These are phyloP conservation scores for Numenius phaeopus DNA, from an alignment of 2,797 vertebrate species.

Conservation along the genomic window DNA sequence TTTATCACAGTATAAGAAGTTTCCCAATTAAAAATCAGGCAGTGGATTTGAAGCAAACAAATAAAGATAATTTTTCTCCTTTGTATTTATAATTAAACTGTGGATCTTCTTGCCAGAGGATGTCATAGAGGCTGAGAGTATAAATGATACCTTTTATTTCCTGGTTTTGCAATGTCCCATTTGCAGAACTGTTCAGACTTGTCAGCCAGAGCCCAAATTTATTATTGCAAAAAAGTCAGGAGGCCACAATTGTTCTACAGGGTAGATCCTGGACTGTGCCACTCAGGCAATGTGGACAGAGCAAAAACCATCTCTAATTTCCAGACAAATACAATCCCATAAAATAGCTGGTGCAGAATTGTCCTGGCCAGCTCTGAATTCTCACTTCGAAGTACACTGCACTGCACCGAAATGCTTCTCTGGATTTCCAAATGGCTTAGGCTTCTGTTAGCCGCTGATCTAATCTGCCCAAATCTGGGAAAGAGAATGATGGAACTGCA, in stretches of 20 bases:
- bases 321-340: background rate
- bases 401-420: background rate
- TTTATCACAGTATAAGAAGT: constrained; percentile 8
- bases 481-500: background rate
- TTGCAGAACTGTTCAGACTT: background rate
- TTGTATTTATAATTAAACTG: constrained; percentile 55
- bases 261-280: background rate
- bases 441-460: background rate
- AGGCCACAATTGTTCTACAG: background rate
- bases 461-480: background rate
- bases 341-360: background rate
- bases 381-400: background rate
- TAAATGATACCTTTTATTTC: constrained; percentile 27
- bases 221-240: background rate
- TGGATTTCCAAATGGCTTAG: background rate
- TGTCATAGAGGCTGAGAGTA: background rate
- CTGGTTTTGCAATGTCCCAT: background rate
- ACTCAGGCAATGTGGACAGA: background rate
- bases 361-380: background rate
- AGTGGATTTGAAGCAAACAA: constrained; percentile 16
- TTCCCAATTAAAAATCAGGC: constrained; percentile 54
- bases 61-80: constrained; percentile 33
- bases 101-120: constrained; percentile 50
- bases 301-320: background rate
- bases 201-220: background rate